These are phyloP conservation scores for Solen grandis DNA, from an alignment of 1,140 invertebrate species.

Conservation along the genomic window DNA sequence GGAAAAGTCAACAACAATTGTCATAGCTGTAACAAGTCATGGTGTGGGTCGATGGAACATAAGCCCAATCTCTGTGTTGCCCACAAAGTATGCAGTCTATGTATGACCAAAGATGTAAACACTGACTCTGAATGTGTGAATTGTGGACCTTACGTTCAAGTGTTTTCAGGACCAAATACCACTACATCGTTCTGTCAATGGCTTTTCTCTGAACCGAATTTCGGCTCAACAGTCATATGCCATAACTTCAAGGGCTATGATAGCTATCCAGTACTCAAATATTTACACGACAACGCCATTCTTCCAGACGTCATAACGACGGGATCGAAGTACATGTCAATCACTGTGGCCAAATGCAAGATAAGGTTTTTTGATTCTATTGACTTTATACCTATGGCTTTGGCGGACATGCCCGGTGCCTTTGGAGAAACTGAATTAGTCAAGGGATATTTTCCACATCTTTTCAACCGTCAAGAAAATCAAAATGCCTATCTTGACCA, in stretches of 20 bases:
- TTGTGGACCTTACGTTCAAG: neutral
- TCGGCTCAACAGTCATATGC: no score
- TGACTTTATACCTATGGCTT: conserved; percentile 37
- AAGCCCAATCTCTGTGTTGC: conserved; percentile 12
- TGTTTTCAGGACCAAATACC: no score
- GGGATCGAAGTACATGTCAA: conserved; percentile 23
- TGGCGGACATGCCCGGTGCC: conserved; percentile 34
- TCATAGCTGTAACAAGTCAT: conserved; percentile 10
- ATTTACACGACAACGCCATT: conserved; percentile 27
- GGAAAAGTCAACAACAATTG: neutral
- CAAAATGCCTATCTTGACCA: neutral
- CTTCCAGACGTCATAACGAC: conserved; percentile 14
- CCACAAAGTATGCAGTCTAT: no score
- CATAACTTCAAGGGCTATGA: conserved; percentile 29
- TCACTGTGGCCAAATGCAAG: neutral
- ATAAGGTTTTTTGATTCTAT: conserved; percentile 24
- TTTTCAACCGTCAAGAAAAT: no score
- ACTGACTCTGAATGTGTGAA: neutral
- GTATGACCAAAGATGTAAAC: no score
- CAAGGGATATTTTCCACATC: no score
- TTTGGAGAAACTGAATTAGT: conserved; percentile 23
- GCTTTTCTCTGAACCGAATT: no score
- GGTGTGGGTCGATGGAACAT: conserved; percentile 19
- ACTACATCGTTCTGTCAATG: no score
- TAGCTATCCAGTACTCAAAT: conserved; percentile 8